Evolutionary conservation across 2,113 vertebrate species (phyloP), one percentile per base, ranked within the genome.

Genomic region (Zootoca vivipara): DNA sequence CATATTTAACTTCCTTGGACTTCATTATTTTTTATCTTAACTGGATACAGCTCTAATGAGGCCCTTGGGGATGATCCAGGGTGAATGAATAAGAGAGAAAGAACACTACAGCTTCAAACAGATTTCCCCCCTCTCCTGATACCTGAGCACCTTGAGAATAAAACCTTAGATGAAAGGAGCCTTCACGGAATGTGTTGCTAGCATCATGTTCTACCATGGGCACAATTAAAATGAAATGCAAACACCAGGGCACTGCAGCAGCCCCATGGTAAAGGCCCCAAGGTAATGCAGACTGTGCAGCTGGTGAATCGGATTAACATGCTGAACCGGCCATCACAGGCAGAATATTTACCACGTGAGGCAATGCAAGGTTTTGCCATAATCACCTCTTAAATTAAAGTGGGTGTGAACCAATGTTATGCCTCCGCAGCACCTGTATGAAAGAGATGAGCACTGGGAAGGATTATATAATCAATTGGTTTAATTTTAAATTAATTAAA

Each of bases 81-180:
- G 38, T 87, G 83, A 92, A 87, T 82, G 75, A 91, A 86, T 5
- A 93, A 84, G 87, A 92, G 94, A 93, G 90, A 87, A 93, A 94
- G 92, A 90, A 33, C 75, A 85, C 35, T 5, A 52, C n/a, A 86
- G 74, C 77, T 92, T 91, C 83, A 89, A 90, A 89, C 65, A 90
- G 78, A 72, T 72, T 90, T 70, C 89, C 89, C 70, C 80, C 58
- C 89, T 86, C 73, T 82, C 58, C 89, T 86, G 69, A 87, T 90
- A 35, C 73, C 85, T 80, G 40, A 87, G 38, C 86, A 38, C 8
- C 9, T 65, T 88, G 40, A 83, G 70, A 83, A 77, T 74, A 62
- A 64, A 92, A 93, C 56, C 16, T 30, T 65, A 92, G 89, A 94
- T 93, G 89, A 93, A 95, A 93, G 67, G 70, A 26, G 42, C 38